Percentiles rank a stretch among this genome's conserved stretches.
phyloP scores from a whole-genome alignment of 2,113 vertebrate genomes.

The Mus spicilegus region DNA sequence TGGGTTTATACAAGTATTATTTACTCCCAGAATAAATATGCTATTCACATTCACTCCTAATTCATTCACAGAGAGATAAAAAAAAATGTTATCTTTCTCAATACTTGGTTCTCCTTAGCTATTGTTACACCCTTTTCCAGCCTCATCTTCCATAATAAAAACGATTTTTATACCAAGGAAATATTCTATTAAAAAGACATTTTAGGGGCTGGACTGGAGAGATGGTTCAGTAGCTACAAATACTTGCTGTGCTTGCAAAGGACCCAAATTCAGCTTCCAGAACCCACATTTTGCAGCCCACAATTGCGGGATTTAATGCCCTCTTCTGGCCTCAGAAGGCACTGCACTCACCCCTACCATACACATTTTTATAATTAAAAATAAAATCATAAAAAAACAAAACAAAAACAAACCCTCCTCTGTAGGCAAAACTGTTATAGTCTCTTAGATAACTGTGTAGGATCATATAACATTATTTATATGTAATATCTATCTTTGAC shows the following conservation, averaged over 20 bases:
- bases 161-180: conserved; percentile 18
- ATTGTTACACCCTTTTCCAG: not conserved
- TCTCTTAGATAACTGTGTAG: conserved; percentile 2
- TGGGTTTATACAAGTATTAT: conserved; percentile 20
- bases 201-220: not conserved
- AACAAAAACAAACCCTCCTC: not conserved
- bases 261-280: not conserved
- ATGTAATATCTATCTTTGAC: not conserved
- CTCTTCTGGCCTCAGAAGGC: not conserved
- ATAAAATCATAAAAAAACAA: not conserved
- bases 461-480: conserved; percentile 5
- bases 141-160: conserved; percentile 9
- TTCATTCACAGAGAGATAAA: conserved; percentile 35
- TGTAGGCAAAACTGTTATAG: not conserved
- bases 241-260: not conserved
- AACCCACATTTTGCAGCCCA: not conserved
- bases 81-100: not conserved
- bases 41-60: conserved; percentile 1
- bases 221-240: not conserved
- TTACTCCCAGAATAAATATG: conserved; percentile 22
- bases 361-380: not conserved
- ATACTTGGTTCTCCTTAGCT: conserved; percentile 17
- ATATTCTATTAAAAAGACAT: conserved; percentile 39
- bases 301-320: not conserved
- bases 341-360: not conserved